Percentiles rank a stretch among this genome's conserved stretches.
Evolutionary conservation across 1,140 invertebrate genomes (phyloP).

Genomic region (Trichomalopsis sarcophagae): DNA sequence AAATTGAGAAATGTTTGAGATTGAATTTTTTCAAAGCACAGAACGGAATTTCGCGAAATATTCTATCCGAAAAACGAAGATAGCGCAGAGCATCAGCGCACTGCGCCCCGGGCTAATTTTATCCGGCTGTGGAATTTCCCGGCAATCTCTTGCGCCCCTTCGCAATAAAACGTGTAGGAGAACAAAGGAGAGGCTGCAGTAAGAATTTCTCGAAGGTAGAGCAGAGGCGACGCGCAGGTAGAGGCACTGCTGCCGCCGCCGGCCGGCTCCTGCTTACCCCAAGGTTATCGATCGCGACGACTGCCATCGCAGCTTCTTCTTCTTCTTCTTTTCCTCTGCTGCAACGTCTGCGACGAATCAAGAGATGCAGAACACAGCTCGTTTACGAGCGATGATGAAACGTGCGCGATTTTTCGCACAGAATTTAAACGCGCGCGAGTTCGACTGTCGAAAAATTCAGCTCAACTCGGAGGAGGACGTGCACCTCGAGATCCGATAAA

Average conservation of each 20-base stretch:
- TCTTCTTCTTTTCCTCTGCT: not conserved
- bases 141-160: not conserved
- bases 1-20: not conserved
- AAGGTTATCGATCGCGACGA: constrained; percentile 28
- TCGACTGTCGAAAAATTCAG: no score
- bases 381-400: not conserved
- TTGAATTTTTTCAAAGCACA: no score
- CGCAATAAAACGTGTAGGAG: not conserved
- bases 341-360: not conserved
- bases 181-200: not conserved
- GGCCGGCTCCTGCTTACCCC: not conserved
- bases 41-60: not conserved
- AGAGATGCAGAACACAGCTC: not conserved
- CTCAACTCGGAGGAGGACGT: not conserved
- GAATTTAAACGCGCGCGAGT: not conserved
- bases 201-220: constrained; percentile 1
- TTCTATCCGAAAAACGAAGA: not conserved
- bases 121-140: not conserved
- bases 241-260: not conserved
- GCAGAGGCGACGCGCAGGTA: not conserved
- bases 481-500: not conserved
- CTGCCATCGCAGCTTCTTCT: not conserved
- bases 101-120: not conserved
- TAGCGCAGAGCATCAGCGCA: not conserved
- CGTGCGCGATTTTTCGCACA: no score